A percentile compares a stretch with the other conserved stretches of the same genome.
Conservation (phyloP, 2,888 invertebrate genomes). For the Eupithecia exiguata region DNA sequence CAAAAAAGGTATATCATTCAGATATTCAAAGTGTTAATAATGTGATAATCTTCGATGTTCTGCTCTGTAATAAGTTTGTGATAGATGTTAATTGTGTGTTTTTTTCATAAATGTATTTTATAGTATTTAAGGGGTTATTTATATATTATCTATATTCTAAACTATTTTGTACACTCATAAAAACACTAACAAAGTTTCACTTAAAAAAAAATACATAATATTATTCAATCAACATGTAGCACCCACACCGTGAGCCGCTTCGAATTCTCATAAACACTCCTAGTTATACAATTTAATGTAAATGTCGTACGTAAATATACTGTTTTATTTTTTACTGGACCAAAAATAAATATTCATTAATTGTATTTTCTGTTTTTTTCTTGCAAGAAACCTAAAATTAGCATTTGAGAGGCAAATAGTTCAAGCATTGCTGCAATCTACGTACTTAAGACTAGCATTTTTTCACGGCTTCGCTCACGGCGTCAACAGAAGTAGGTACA, state of each 20-base stretch:
- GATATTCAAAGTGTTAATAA: slow-evolving; percentile 1
- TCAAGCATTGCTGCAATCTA: background rate
- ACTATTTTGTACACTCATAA: background rate
- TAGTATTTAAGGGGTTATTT: slow-evolving; percentile 22
- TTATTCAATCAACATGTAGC: background rate
- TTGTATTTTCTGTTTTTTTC: background rate
- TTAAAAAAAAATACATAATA: background rate
- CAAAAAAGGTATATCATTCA: background rate
- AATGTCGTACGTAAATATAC: slow-evolving; percentile 33
- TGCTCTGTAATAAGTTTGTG: slow-evolving; percentile 25
- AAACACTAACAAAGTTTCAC: background rate
- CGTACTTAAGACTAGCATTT: background rate
- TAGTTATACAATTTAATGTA: no score
- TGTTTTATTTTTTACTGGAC: slow-evolving; percentile 41
- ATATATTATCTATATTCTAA: background rate
- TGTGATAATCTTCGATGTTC: slow-evolving; percentile 26
- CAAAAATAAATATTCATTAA: slow-evolving; percentile 37
- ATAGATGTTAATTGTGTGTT: slow-evolving; percentile 11
- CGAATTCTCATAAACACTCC: background rate
- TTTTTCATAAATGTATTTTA: slow-evolving; percentile 9
- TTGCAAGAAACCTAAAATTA: background rate
- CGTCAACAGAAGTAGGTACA: no score
- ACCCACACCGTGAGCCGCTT: background rate
- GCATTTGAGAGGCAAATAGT: background rate
- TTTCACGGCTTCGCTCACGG: background rate